Percentiles rank a stretch among this genome's conserved stretches.
phyloP scores from a whole-genome alignment of 2,888 invertebrate species.

The Diaprepes abbreviatus region DNA sequence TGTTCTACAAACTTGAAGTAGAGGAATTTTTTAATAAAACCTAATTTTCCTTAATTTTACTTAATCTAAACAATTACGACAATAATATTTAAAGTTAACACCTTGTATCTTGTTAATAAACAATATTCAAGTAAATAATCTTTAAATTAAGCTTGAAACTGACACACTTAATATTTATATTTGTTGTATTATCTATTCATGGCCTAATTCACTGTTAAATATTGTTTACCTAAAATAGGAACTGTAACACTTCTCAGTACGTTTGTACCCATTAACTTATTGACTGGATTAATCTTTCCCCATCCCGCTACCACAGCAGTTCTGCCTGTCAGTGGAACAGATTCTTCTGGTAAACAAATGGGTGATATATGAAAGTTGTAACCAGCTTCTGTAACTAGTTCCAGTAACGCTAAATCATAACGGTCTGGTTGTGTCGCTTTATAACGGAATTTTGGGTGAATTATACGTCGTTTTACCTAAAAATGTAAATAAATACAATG shows the following conservation, averaged over 20 bases:
- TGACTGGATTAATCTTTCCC: slow-evolving; percentile 84
- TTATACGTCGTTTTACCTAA: slow-evolving; percentile 78
- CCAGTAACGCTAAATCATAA: slow-evolving; percentile 82
- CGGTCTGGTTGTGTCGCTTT: slow-evolving; percentile 87
- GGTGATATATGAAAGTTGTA: slow-evolving; percentile 77
- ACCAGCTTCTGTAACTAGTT: slow-evolving; percentile 77
- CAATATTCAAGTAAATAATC: too few species aligned
- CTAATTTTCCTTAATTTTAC: too few species aligned
- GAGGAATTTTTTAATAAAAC: too few species aligned
- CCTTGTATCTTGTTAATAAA: too few species aligned
- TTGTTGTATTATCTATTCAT: too few species aligned
- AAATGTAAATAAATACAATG: too few species aligned
- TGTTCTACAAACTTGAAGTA: too few species aligned
- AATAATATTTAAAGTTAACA: too few species aligned
- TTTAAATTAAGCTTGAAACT: too few species aligned
- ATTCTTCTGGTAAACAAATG: slow-evolving; percentile 78
- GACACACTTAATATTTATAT: too few species aligned
- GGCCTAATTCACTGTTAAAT: too few species aligned
- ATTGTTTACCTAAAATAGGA: slow-evolving; percentile 79
- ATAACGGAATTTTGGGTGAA: slow-evolving; percentile 86
- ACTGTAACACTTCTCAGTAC: slow-evolving; percentile 84
- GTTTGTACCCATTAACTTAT: slow-evolving; percentile 84
- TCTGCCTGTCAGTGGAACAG: slow-evolving; percentile 69
- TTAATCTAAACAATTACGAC: too few species aligned
- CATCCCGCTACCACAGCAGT: slow-evolving; percentile 83